phyloP scores from a whole-genome alignment of 2,797 vertebrate species.

The Cheirogaleus major region DNA sequence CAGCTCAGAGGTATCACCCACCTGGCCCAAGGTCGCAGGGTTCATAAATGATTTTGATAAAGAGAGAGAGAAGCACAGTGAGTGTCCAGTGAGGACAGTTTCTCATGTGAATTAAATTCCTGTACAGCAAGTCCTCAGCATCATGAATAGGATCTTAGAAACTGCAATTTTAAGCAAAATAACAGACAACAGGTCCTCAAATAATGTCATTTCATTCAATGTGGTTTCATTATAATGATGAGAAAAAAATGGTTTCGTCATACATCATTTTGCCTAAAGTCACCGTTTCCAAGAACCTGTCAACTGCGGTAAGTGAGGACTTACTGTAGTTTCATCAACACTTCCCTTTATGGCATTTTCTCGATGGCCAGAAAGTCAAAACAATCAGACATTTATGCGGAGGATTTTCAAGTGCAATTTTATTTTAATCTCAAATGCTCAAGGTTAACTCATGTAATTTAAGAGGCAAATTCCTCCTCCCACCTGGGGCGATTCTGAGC shows the following conservation, averaged over 20 bases:
- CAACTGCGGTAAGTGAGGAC: neutral
- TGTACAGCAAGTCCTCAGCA: neutral
- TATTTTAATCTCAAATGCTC: neutral
- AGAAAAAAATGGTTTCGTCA: neutral
- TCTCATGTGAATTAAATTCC: neutral
- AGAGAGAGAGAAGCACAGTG: neutral
- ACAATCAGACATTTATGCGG: neutral
- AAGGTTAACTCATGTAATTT: neutral
- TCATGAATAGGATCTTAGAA: neutral
- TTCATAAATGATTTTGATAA: neutral
- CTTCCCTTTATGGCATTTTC: neutral
- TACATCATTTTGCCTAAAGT: neutral
- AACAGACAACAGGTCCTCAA: neutral
- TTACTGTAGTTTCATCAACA: neutral
- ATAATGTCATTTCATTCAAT: neutral
- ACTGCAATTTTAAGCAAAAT: neutral
- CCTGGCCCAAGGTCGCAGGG: neutral
- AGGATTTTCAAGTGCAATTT: neutral
- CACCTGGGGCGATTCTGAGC: neutral
- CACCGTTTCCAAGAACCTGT: neutral
- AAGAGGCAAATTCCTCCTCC: neutral
- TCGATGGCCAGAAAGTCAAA: neutral
- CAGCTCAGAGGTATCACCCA: neutral
- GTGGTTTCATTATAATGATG: neutral
- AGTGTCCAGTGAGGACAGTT: neutral